A percentile compares a stretch with the other conserved stretches of the same genome.
phyloP scores from a whole-genome alignment of 2,113 vertebrate genomes.

The Calidris pugnax region DNA sequence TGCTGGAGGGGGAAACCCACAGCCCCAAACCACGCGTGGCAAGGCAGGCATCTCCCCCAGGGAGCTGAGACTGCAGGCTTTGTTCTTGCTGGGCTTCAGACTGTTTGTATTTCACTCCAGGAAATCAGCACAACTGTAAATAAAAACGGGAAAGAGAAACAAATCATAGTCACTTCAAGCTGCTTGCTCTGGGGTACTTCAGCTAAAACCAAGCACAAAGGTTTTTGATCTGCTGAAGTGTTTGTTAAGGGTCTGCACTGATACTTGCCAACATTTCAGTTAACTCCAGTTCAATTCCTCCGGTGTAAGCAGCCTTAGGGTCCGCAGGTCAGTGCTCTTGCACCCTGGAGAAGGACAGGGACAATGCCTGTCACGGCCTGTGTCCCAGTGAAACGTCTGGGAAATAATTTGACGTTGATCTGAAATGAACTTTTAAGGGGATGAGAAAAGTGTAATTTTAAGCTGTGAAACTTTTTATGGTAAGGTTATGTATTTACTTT shows the following conservation, averaged over 20 bases:
- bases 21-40: neutral
- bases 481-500: neutral
- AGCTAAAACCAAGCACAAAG: neutral
- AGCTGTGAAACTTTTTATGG: slow-evolving; percentile 35
- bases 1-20: neutral
- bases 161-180: neutral
- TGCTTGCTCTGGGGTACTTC: neutral
- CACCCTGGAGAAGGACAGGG: neutral
- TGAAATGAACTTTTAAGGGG: neutral
- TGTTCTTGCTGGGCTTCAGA: neutral
- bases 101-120: neutral
- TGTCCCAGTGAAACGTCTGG: neutral
- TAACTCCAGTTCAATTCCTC: neutral
- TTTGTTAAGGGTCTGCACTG: neutral
- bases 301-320: neutral
- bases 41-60: neutral
- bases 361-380: neutral
- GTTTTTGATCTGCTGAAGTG: neutral
- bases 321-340: neutral
- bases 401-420: neutral
- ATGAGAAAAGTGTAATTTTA: slow-evolving; percentile 7
- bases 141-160: neutral
- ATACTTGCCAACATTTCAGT: neutral
- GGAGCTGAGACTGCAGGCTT: neutral
- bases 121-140: slow-evolving; percentile 11